Conservation (phyloP, 2,888 invertebrate genomes). For the Trachelus iudaicus region DNA sequence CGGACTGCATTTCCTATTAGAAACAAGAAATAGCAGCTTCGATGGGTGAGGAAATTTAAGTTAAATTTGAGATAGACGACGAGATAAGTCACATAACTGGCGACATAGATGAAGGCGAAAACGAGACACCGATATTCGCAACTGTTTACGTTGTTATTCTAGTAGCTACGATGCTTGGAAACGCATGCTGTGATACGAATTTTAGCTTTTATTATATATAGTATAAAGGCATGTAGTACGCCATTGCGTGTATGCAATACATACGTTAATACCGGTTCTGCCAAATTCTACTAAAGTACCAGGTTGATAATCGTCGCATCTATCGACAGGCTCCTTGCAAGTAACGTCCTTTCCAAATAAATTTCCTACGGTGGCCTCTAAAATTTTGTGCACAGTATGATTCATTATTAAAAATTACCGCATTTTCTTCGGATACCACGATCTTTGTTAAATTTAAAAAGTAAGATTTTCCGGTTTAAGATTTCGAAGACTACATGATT, state of each 20-base stretch:
- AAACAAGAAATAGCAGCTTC: not conserved
- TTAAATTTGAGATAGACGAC: not conserved
- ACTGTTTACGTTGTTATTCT: not conserved
- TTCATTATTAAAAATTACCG: constrained; percentile 36
- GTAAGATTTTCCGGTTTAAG: not conserved
- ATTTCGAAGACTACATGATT: not conserved
- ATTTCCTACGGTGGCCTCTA: constrained; percentile 52
- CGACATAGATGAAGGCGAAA: not conserved
- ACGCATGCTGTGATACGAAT: not conserved
- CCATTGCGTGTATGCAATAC: constrained; percentile 1
- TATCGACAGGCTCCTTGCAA: constrained; percentile 54
- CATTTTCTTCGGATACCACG: not conserved
- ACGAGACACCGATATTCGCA: not conserved
- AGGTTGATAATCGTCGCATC: constrained; percentile 58
- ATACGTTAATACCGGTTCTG: constrained; percentile 51
- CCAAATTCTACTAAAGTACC: constrained; percentile 56
- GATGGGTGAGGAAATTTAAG: not conserved
- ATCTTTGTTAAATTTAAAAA: not conserved
- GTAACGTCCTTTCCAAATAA: constrained; percentile 58
- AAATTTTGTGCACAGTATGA: constrained; percentile 45
- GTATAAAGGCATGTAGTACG: not conserved
- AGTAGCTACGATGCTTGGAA: not conserved
- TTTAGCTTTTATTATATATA: not conserved
- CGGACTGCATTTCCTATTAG: not conserved
- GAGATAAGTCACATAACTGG: not conserved